Percentiles rank a stretch among this genome's conserved stretches.
These are phyloP conservation scores for Augiades crinisus DNA, from an alignment of 2,888 invertebrate genomes.

Conservation along the genomic window DNA sequence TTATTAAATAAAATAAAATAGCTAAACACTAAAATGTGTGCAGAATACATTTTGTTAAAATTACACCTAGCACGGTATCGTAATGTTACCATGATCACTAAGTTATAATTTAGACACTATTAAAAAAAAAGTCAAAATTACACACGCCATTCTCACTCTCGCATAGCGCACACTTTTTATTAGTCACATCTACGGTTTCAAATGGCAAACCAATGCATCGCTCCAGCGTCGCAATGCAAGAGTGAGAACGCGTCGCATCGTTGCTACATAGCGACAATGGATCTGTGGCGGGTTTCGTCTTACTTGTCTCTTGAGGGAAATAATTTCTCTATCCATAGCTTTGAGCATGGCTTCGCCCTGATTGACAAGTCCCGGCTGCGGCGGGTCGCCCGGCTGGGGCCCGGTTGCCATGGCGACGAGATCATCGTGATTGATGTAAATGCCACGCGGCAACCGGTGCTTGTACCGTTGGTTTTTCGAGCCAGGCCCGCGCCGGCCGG, in stretches of 20 bases:
- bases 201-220: constrained; percentile 31
- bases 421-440: constrained; percentile 99
- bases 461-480: constrained; percentile 82
- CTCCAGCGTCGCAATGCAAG: constrained; percentile 43
- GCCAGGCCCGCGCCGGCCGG: constrained; percentile 79
- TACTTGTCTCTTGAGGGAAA: constrained; percentile 98
- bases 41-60: constrained; percentile 64
- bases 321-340: constrained; percentile 96
- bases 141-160: constrained; percentile 53
- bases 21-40: constrained; percentile 51
- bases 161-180: constrained; percentile 52
- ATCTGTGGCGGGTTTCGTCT: constrained; percentile 72
- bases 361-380: constrained; percentile 75
- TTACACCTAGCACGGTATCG: constrained; percentile 20
- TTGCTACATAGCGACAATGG: constrained; percentile 50
- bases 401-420: constrained; percentile 94
- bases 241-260: constrained; percentile 64
- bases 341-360: constrained; percentile 93
- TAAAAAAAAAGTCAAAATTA: constrained; percentile 19
- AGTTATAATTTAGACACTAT: constrained; percentile 24
- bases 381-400: constrained; percentile 81
- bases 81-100: constrained; percentile 29
- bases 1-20: constrained; percentile 37
- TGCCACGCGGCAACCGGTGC: constrained; percentile 96
- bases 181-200: constrained; percentile 35